Conservation (phyloP, 2,797 vertebrate species). For the Mormyrops attenuatus region DNA sequence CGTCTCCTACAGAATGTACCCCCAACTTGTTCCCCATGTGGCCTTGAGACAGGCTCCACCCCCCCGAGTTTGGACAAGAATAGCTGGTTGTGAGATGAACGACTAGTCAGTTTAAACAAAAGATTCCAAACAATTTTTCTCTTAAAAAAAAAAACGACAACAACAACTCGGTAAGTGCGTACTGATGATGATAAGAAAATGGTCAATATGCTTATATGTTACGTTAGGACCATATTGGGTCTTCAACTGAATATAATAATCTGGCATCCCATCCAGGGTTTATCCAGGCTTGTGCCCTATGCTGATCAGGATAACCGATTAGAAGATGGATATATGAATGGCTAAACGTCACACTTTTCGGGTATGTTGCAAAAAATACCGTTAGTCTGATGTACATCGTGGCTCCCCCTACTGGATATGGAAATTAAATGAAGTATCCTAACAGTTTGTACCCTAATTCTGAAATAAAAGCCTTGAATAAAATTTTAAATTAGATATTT, state of each 20-base stretch:
- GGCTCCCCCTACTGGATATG: slow-evolving; percentile 22
- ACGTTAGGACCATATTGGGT: neutral
- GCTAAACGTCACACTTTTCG: neutral
- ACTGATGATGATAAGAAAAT: neutral
- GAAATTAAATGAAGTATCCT: neutral
- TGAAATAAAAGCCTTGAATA: neutral
- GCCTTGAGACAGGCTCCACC: neutral
- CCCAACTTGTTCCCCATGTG: neutral
- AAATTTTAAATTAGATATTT: neutral
- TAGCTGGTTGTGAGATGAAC: neutral
- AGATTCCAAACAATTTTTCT: neutral
- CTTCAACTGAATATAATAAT: neutral
- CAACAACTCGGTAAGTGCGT: neutral
- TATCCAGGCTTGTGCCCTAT: neutral
- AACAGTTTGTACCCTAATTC: neutral
- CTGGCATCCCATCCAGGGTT: neutral
- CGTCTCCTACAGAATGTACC: neutral
- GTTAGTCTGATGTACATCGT: neutral
- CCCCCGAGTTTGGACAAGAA: neutral
- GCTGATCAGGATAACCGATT: neutral
- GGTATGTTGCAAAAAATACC: neutral
- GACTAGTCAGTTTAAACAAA: neutral
- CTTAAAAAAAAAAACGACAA: neutral
- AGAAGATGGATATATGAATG: neutral
- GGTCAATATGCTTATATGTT: neutral